phyloP scores from a whole-genome alignment of 2,797 vertebrate genomes.

The Sciaenops ocellatus region DNA sequence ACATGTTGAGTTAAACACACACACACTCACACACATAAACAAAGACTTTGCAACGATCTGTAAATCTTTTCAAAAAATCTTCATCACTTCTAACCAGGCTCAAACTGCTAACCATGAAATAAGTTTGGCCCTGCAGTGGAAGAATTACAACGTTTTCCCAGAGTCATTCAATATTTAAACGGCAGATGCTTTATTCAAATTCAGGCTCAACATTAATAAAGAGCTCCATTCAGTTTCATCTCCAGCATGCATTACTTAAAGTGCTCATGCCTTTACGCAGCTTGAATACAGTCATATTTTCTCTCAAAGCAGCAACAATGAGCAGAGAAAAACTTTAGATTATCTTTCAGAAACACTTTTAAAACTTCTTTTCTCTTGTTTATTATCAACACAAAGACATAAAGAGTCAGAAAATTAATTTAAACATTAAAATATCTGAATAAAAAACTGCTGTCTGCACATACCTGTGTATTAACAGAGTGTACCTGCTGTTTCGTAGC shows the following conservation, averaged over 20 bases:
- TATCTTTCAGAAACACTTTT: neutral
- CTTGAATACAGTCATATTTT: neutral
- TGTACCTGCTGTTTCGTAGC: constrained; percentile 53
- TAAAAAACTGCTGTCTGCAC: constrained; percentile 5
- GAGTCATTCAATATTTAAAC: constrained; percentile 49
- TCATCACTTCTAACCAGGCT: constrained; percentile 20
- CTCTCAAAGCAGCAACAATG: neutral
- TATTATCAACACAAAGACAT: neutral
- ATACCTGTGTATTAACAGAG: constrained; percentile 35
- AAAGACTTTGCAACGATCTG: neutral
- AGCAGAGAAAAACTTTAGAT: neutral
- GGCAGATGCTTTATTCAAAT: constrained; percentile 49
- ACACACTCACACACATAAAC: neutral
- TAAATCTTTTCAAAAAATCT: constrained; percentile 10
- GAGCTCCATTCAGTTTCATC: constrained; percentile 40
- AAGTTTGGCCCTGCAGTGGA: constrained; percentile 23
- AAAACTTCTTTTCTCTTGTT: neutral
- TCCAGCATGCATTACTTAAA: constrained; percentile 3
- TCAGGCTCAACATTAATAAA: constrained; percentile 48
- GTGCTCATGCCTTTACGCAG: neutral
- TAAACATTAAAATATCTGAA: neutral
- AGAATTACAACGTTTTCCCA: constrained; percentile 18
- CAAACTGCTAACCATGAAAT: constrained; percentile 42
- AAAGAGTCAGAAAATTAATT: neutral
- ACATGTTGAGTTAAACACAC: neutral